These are phyloP conservation scores for Gadus macrocephalus DNA, from an alignment of 2,113 vertebrate species.

Conservation along the genomic window DNA sequence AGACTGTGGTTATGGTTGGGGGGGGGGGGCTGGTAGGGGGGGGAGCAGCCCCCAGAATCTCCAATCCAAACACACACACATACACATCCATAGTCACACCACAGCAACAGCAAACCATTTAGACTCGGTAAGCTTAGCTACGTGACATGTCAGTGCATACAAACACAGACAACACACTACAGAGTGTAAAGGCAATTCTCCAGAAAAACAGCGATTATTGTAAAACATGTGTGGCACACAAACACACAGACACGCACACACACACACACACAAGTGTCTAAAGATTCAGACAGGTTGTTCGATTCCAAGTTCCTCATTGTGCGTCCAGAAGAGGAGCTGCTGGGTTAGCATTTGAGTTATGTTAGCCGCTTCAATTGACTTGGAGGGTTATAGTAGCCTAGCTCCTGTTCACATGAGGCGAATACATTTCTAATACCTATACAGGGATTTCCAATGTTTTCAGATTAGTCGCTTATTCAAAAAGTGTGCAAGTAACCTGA, in stretches of 20 bases:
- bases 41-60: slow-evolving; percentile 59
- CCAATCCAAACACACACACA: slow-evolving; percentile 28
- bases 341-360: too few relatives aligned
- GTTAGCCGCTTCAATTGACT: too few relatives aligned
- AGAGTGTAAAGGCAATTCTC: not conserved
- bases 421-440: too few relatives aligned
- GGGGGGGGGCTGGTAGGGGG: slow-evolving; percentile 42
- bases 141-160: not conserved
- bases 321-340: too few relatives aligned
- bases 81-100: not conserved
- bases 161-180: not conserved
- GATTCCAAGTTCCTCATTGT: not conserved
- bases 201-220: not conserved
- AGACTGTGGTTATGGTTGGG: slow-evolving; percentile 40
- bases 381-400: too few relatives aligned
- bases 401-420: too few relatives aligned
- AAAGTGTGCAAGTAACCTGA: too few relatives aligned
- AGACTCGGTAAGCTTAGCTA: not conserved
- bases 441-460: too few relatives aligned
- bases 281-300: not conserved
- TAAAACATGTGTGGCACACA: too few relatives aligned
- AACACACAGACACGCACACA: not conserved
- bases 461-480: too few relatives aligned
- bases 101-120: not conserved
- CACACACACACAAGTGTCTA: not conserved